Base-by-base conservation (phyloP, 53 echinoderm and acorn worm species). In the Echinarachnius parma region DNA sequence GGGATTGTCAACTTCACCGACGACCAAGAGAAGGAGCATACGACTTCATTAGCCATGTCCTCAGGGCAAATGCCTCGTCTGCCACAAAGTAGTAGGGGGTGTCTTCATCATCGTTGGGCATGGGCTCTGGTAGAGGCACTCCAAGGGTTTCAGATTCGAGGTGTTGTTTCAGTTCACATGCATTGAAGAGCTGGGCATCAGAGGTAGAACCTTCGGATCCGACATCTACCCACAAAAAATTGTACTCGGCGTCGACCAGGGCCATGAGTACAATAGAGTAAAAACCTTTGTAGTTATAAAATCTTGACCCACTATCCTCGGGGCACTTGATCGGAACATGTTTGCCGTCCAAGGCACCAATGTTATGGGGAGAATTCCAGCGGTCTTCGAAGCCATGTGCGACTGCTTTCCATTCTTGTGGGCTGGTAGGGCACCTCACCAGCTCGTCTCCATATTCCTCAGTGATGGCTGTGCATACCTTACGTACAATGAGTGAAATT, bases 381-480 rank as follows among this genome's bases (percentile, higher is more conserved):
- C 55, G 53, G 4, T 71, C 54, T 31, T 71, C 37, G 39, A 71
- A 71, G 21, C 39, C 35, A 32, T 24, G 21, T 30, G 71, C 71
- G 16, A 71, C 35, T n/a, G 20, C 32, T 25, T 34, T 31, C 53
- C 54, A 71, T 34, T 71, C 71, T 2, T 53, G 16, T 34, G 53
- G 53, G 21, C 32, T 71, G 21, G 71, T 34, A 4, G 71, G 71
- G 18, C 53, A 32, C 53, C 53, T 71, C 4, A 71, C 1, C 18
- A 46, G 27, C 48, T 67, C 68, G 8, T 46, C 68, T 3, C 3
- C 48, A 10, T 20, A 81, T 35, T 75, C 82, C 20, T 46, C 62
- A 3, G 75, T 42, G 31, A 80, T 80, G 39, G 82, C 82, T 3
- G 48, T 18, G 75, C 82, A 81, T 7, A 74, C 74, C 16, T 81